Conservation (phyloP, 2,797 vertebrate genomes). For the Nannoperca obscura region DNA sequence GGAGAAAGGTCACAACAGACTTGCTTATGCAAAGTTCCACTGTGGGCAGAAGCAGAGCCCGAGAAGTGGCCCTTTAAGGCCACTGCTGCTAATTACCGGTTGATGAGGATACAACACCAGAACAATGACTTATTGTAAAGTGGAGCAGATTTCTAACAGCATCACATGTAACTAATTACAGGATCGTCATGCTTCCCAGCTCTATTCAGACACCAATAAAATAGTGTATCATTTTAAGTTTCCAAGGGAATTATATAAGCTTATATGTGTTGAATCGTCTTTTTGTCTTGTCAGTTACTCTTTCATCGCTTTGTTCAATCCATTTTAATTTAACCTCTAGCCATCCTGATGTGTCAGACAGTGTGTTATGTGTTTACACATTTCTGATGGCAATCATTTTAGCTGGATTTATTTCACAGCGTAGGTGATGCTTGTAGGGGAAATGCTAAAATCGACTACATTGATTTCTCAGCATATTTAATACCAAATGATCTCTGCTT, state of each 20-base stretch:
- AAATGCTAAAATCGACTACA: constrained; percentile 33
- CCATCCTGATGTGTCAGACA: constrained; percentile 11
- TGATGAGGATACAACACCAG: constrained; percentile 32
- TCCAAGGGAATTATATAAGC: constrained; percentile 23
- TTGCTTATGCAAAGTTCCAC: constrained; percentile 36
- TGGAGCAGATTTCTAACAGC: constrained; percentile 19
- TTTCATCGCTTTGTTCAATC: constrained; percentile 31
- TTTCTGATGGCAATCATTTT: constrained; percentile 16
- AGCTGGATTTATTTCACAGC: constrained; percentile 32
- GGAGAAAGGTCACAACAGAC: constrained; percentile 35
- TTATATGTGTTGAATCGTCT: constrained; percentile 26
- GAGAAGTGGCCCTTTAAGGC: constrained; percentile 22
- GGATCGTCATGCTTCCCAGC: neutral
- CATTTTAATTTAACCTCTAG: constrained; percentile 37
- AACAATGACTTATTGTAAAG: constrained; percentile 37
- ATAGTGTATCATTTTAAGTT: constrained; percentile 12
- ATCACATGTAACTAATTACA: constrained; percentile 12
- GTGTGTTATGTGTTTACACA: constrained; percentile 4
- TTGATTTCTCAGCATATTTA: constrained; percentile 46
- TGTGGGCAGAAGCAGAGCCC: constrained; percentile 19
- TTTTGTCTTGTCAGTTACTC: constrained; percentile 23
- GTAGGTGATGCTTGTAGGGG: constrained; percentile 23
- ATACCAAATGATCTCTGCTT: constrained; percentile 24
- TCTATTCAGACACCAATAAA: constrained; percentile 17
- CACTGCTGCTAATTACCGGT: constrained; percentile 39